Evolutionary conservation across 2,113 vertebrate species (phyloP).

Genomic region (Coturnix japonica): DNA sequence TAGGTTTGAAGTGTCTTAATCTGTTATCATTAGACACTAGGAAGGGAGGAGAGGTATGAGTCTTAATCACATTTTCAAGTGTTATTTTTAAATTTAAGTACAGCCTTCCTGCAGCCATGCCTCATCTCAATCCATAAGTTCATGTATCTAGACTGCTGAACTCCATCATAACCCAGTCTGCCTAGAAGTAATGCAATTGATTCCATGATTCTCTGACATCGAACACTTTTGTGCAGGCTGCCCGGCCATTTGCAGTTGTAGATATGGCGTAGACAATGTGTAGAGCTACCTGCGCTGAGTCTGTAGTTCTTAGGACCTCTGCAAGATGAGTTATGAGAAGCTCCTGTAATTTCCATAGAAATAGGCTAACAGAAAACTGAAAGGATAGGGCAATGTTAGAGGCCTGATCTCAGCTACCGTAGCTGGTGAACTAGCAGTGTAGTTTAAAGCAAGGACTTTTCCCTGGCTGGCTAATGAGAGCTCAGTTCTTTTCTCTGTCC

Average conservation of each 20-base stretch:
- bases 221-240: neutral
- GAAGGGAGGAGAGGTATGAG: neutral
- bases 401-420: neutral
- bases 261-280: neutral
- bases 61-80: conserved; percentile 39
- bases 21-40: neutral
- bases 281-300: neutral
- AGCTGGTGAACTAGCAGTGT: neutral
- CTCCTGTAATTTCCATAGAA: neutral
- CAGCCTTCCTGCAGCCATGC: neutral
- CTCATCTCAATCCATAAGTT: neutral
- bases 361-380: neutral
- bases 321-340: neutral
- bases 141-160: neutral
- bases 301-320: neutral
- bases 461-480: neutral
- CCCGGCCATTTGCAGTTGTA: conserved; percentile 1
- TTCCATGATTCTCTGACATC: neutral
- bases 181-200: conserved; percentile 7
- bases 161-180: neutral
- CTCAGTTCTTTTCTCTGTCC: neutral
- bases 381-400: neutral
- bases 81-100: conserved; percentile 4
- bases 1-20: conserved; percentile 8
- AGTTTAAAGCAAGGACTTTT: neutral